Evolutionary conservation across 2,113 vertebrate species (phyloP).

Genomic region (Bos javanicus): DNA sequence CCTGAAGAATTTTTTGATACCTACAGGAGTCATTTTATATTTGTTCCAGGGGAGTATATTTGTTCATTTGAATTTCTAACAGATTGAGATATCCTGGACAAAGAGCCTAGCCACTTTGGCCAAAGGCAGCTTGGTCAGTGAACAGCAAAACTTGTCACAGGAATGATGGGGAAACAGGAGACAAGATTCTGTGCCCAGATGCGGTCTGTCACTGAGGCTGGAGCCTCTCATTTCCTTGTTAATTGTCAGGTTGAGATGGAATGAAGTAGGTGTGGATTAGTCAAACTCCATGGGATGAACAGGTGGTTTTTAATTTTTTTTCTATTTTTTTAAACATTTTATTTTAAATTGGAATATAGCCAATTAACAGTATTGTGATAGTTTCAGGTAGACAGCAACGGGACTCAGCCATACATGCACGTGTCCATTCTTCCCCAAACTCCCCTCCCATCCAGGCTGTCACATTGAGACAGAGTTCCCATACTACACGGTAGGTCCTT

Average conservation of each 20-base stretch:
- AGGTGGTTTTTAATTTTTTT: not conserved
- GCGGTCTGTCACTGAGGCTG: not conserved
- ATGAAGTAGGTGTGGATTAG: not conserved
- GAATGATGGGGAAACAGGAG: not conserved
- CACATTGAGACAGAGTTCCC: not conserved
- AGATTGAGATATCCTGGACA: not conserved
- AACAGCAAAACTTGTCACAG: not conserved
- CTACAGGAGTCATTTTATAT: not conserved
- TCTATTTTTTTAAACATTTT: not conserved
- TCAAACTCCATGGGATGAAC: not conserved
- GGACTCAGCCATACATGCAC: not conserved
- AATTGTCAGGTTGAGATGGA: fast-evolving
- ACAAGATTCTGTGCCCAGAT: not conserved
- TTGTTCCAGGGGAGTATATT: not conserved
- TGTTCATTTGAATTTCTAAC: conserved; percentile 31
- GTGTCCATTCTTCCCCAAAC: not conserved
- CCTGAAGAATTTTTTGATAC: conserved; percentile 49
- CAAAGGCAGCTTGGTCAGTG: not conserved
- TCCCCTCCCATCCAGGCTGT: not conserved
- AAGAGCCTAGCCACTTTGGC: not conserved
- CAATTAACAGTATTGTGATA: not conserved
- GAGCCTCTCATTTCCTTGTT: not conserved
- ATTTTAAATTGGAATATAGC: not conserved
- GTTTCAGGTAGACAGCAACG: not conserved
- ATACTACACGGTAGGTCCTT: not conserved